Conservation (phyloP, 1,140 invertebrate genomes). For the Rhyacophila brunnea region DNA sequence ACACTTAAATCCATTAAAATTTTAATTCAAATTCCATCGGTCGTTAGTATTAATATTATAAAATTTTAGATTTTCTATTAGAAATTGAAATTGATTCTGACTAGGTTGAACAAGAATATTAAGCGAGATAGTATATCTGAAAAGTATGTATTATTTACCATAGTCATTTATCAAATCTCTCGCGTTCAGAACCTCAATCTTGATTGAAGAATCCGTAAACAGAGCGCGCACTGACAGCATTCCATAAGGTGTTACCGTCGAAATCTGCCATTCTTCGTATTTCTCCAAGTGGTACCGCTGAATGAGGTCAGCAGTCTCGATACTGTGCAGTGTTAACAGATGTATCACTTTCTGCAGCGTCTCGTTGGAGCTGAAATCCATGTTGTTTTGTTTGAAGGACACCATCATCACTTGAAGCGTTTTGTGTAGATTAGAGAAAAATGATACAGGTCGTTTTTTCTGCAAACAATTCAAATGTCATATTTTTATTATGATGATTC, state of each 20-base stretch:
- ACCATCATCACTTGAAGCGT: conserved; percentile 80
- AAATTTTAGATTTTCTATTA: no score
- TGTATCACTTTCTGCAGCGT: conserved; percentile 66
- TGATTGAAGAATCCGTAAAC: conserved; percentile 59
- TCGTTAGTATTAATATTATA: no score
- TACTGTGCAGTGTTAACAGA: conserved; percentile 75
- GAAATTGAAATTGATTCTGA: no score
- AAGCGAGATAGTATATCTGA: no score
- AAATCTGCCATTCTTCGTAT: conserved; percentile 62
- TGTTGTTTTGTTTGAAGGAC: conserved; percentile 79
- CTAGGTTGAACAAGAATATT: no score
- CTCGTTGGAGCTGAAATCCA: conserved; percentile 53
- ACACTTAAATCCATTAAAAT: no score
- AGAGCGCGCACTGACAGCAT: conserved; percentile 67
- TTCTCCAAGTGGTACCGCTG: conserved; percentile 80
- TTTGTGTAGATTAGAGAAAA: conserved; percentile 86
- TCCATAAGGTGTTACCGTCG: conserved; percentile 64
- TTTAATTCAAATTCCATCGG: no score
- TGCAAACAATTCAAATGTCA: conserved; percentile 45
- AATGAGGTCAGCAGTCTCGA: conserved; percentile 84
- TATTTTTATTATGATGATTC: no score
- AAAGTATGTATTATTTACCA: no score
- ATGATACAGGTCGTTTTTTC: conserved; percentile 80
- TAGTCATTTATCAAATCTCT: conserved; percentile 90
- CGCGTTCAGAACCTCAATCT: conserved; percentile 83